phyloP scores from a whole-genome alignment of 2,888 invertebrate genomes.

The Congeria kusceri region DNA sequence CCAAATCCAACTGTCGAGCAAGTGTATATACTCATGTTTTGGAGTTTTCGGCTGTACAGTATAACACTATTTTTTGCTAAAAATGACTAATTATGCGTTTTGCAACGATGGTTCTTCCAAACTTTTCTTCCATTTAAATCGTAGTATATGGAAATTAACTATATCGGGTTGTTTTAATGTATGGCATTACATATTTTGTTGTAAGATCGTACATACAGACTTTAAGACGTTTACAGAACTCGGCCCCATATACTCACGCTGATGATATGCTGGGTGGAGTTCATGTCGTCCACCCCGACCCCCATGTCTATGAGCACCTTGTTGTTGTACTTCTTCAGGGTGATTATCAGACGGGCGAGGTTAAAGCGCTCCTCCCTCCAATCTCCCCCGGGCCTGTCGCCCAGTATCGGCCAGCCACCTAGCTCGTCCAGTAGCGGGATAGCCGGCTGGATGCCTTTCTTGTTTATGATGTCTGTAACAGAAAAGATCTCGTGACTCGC shows the following conservation, averaged over 20 bases:
- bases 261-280: conserved; percentile 94
- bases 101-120: too few relatives aligned
- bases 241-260: conserved; percentile 89
- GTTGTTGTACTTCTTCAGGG: conserved; percentile 89
- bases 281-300: conserved; percentile 95
- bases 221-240: too few relatives aligned
- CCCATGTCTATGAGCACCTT: conserved; percentile 73
- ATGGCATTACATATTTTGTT: too few relatives aligned
- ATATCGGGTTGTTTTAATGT: not conserved
- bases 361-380: conserved; percentile 89
- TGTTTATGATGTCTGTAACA: conserved; percentile 89
- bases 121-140: too few relatives aligned
- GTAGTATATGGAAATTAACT: not conserved
- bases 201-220: too few relatives aligned
- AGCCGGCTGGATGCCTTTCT: conserved; percentile 87
- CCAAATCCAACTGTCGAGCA: too few relatives aligned
- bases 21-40: too few relatives aligned
- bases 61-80: too few relatives aligned
- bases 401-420: conserved; percentile 93
- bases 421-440: conserved; percentile 88
- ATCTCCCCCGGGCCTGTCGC: conserved; percentile 54
- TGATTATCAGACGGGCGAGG: conserved; percentile 87
- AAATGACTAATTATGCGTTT: too few relatives aligned
- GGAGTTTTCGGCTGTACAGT: too few relatives aligned
- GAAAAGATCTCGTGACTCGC: not conserved